Percentiles rank a stretch among this genome's conserved stretches.
phyloP scores from a whole-genome alignment of 2,888 invertebrate species.

The Keiferia lycopersicella region DNA sequence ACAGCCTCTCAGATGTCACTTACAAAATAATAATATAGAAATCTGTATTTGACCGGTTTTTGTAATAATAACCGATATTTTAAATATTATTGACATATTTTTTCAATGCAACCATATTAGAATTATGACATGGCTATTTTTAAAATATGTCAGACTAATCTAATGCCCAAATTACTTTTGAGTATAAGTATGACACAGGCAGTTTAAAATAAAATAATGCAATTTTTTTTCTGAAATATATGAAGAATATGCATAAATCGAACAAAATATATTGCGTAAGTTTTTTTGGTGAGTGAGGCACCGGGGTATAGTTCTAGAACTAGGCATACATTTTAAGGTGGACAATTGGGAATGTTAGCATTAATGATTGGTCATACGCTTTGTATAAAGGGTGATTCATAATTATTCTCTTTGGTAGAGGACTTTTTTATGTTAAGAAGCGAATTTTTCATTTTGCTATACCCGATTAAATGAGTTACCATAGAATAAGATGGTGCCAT shows the following conservation, averaged over 20 bases:
- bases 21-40: background rate
- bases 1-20: conserved; percentile 31
- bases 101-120: background rate
- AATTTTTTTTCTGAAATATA: background rate
- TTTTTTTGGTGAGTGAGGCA: background rate
- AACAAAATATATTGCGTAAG: background rate
- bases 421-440: conserved; percentile 34
- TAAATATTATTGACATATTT: background rate
- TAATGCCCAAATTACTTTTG: background rate
- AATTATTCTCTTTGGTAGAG: conserved; percentile 38
- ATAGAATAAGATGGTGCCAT: conserved; percentile 78
- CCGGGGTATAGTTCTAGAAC: conserved; percentile 13
- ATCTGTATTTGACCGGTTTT: background rate
- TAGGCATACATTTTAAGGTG: conserved; percentile 48
- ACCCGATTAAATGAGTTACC: conserved; percentile 74
- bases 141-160: background rate
- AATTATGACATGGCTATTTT: background rate
- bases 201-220: background rate
- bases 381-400: conserved; percentile 42
- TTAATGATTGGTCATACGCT: conserved; percentile 74
- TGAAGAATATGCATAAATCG: background rate
- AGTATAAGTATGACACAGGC: background rate
- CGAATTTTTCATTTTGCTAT: conserved; percentile 39
- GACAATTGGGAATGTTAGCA: conserved; percentile 71
- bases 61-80: background rate